phyloP scores from a whole-genome alignment of 2,888 invertebrate genomes.

The Cyaniris semiargus region DNA sequence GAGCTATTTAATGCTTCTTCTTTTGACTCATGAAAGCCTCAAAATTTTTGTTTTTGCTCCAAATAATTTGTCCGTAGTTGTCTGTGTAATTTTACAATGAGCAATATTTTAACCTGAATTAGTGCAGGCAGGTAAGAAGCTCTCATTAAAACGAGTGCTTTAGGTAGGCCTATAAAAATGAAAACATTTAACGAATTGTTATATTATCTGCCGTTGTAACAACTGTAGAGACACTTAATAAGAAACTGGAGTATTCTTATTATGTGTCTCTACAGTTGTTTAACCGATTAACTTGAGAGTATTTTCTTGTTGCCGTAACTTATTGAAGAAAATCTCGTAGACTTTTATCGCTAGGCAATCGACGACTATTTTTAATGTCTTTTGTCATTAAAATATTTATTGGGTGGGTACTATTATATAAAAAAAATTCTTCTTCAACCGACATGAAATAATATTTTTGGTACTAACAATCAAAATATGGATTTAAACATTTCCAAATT shows the following conservation, averaged over 20 bases:
- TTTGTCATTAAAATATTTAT: too few relatives aligned
- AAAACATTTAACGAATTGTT: slow-evolving; percentile 25
- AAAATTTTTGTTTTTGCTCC: background rate
- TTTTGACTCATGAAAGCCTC: background rate
- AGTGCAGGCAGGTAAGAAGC: slow-evolving; percentile 1
- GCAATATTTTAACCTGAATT: slow-evolving; percentile 27
- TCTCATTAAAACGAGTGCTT: slow-evolving; percentile 27
- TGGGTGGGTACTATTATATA: too few relatives aligned
- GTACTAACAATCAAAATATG: background rate
- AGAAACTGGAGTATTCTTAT: too few relatives aligned
- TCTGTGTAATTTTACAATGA: slow-evolving; percentile 25
- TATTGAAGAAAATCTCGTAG: background rate
- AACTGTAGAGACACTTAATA: too few relatives aligned
- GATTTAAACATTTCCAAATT: background rate
- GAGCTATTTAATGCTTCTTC: background rate
- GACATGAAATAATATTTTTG: background rate
- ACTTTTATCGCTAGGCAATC: background rate
- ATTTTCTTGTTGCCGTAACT: background rate
- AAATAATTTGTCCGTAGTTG: slow-evolving; percentile 6
- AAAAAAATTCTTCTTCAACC: background rate
- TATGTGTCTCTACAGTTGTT: background rate
- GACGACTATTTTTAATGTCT: too few relatives aligned
- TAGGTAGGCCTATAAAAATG: slow-evolving; percentile 19
- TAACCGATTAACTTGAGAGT: background rate
- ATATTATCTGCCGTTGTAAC: background rate